phyloP scores from a whole-genome alignment of 2,113 vertebrate species.

The Bambusicola thoracicus region DNA sequence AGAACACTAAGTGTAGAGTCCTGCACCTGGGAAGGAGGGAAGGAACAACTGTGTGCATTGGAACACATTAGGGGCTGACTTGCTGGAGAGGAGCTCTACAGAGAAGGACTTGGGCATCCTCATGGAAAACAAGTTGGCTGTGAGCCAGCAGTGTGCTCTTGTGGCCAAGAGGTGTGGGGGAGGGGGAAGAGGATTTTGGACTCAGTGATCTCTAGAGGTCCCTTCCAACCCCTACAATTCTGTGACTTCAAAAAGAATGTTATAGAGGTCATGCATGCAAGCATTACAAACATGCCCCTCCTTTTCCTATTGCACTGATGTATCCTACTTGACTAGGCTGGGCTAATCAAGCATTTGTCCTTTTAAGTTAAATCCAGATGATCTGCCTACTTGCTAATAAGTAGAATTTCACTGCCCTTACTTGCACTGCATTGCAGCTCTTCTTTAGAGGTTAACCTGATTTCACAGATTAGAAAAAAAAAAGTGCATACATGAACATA shows the following conservation, averaged over 20 bases:
- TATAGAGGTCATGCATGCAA: neutral
- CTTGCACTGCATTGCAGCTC: rapidly evolving
- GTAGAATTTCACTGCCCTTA: neutral
- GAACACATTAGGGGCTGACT: too few relatives aligned
- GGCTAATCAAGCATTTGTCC: neutral
- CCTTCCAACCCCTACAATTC: too few relatives aligned
- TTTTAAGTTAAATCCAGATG: neutral
- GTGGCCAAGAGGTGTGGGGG: too few relatives aligned
- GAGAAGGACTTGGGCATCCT: too few relatives aligned
- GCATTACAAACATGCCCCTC: neutral
- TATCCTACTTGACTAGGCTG: neutral
- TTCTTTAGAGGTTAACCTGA: neutral
- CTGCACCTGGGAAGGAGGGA: too few relatives aligned
- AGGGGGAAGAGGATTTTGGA: too few relatives aligned
- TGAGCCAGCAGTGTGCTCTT: too few relatives aligned
- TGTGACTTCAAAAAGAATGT: neutral
- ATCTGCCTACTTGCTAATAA: neutral
- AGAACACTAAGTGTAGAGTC: too few relatives aligned
- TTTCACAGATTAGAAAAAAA: neutral
- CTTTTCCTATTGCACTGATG: neutral
- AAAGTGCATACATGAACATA: neutral
- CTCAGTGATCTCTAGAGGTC: too few relatives aligned
- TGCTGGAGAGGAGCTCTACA: too few relatives aligned
- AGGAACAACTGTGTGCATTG: too few relatives aligned
- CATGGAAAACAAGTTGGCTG: too few relatives aligned